Evolutionary conservation across 2,113 vertebrate species (phyloP).

Genomic region (Lethenteron camtschaticum): DNA sequence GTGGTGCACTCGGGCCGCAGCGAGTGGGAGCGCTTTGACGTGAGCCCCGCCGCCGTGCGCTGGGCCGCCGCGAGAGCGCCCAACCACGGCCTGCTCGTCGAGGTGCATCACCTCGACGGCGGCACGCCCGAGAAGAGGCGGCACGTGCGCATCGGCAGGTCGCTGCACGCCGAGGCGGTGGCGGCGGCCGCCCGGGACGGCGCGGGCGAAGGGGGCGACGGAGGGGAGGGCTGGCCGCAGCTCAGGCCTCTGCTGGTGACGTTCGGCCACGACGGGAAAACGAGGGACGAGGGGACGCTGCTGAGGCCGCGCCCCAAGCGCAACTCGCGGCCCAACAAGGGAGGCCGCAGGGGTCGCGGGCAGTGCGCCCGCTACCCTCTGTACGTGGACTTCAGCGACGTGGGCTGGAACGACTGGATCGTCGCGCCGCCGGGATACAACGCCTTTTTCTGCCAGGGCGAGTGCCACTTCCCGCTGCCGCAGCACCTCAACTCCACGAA

Average conservation of each 20-base stretch:
- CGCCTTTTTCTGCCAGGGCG: slow-evolving; percentile 91
- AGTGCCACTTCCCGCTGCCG: slow-evolving; percentile 85
- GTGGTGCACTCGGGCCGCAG: slow-evolving; percentile 67
- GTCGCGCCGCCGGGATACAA: slow-evolving; percentile 90
- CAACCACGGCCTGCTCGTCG: slow-evolving; percentile 73
- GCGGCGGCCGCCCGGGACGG: neutral
- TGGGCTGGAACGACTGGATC: slow-evolving; percentile 98
- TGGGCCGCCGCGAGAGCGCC: slow-evolving; percentile 68
- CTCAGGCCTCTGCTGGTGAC: slow-evolving; percentile 84
- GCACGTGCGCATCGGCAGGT: slow-evolving; percentile 79
- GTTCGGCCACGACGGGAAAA: slow-evolving; percentile 51
- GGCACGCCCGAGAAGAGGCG: slow-evolving; percentile 38
- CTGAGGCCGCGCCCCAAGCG: slow-evolving; percentile 58
- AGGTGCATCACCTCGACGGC: slow-evolving; percentile 59
- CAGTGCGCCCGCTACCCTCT: slow-evolving; percentile 77
- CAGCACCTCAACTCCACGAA: slow-evolving; percentile 97
- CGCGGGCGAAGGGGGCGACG: slow-evolving; percentile 13
- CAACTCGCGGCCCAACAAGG: slow-evolving; percentile 45
- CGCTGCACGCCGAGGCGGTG: slow-evolving; percentile 33
- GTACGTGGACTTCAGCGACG: slow-evolving; percentile 93
- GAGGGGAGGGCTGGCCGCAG: slow-evolving; percentile 62
- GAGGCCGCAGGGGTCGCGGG: slow-evolving; percentile 64
- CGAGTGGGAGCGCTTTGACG: slow-evolving; percentile 86
- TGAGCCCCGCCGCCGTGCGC: slow-evolving; percentile 76
- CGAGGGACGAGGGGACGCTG: slow-evolving; percentile 36